A percentile compares a stretch with the other conserved stretches of the same genome.
Conservation (phyloP, 2,888 invertebrate genomes). For the Trachelus stipa region DNA sequence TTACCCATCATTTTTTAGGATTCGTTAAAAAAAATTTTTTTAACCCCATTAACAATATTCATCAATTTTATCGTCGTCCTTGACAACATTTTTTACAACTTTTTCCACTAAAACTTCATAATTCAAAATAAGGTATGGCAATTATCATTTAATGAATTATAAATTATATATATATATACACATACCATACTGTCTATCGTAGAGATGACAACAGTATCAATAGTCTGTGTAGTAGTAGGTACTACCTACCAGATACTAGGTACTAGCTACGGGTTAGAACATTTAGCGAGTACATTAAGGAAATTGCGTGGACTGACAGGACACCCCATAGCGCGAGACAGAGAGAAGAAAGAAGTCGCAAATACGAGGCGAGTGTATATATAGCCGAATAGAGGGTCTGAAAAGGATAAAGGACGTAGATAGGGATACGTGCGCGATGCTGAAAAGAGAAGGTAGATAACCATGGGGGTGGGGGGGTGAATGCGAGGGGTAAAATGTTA, state of each 20-base stretch:
- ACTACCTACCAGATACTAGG: background rate
- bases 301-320: constrained; percentile 59
- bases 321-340: constrained; percentile 30
- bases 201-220: background rate
- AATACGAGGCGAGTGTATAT: constrained; percentile 24
- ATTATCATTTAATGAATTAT: too few species aligned
- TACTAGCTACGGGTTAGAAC: constrained; percentile 31
- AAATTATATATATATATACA: background rate
- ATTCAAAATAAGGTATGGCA: background rate
- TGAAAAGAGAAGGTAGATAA: constrained; percentile 18
- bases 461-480: constrained; percentile 36
- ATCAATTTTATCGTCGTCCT: background rate
- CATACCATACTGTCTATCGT: background rate
- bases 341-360: constrained; percentile 19
- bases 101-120: background rate
- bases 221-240: background rate
- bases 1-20: background rate
- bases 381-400: constrained; percentile 14
- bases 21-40: background rate
- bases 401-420: constrained; percentile 22
- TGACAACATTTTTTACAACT: background rate
- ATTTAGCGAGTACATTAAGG: constrained; percentile 65
- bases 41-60: background rate
- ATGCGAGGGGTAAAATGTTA: constrained; percentile 26
- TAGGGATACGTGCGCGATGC: constrained; percentile 17